phyloP scores from a whole-genome alignment of 2,113 vertebrate species.

The Melanotaenia duboulayi region DNA sequence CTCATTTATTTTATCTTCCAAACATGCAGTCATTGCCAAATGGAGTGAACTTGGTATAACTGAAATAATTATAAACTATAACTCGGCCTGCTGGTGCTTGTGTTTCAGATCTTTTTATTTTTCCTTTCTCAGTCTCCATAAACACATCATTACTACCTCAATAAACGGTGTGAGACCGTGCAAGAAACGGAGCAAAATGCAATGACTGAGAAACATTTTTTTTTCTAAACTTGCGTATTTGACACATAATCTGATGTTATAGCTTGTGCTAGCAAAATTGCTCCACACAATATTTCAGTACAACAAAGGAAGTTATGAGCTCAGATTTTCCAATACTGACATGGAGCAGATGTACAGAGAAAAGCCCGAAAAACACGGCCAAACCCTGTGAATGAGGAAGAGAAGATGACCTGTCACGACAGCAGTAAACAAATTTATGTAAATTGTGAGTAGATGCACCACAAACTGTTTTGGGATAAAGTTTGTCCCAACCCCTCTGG shows the following conservation, averaged over 20 bases:
- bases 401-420: constrained; percentile 32
- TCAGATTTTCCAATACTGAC: constrained; percentile 29
- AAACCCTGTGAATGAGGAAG: constrained; percentile 25
- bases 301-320: constrained; percentile 36
- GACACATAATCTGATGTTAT: constrained; percentile 23
- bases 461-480: neutral
- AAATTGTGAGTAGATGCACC: neutral
- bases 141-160: constrained; percentile 51
- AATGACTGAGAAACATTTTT: neutral
- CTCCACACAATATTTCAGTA: constrained; percentile 7
- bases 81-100: constrained; percentile 9
- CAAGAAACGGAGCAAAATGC: neutral
- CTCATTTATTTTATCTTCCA: constrained; percentile 12
- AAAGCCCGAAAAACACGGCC: constrained; percentile 19
- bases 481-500: too few relatives aligned
- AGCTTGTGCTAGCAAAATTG: neutral
- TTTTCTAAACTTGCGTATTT: constrained; percentile 17
- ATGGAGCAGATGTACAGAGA: constrained; percentile 57
- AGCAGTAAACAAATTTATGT: constrained; percentile 25
- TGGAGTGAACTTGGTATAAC: constrained; percentile 8
- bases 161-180: neutral
- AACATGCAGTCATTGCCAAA: constrained; percentile 17
- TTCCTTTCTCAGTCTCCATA: constrained; percentile 20
- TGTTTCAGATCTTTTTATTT: constrained; percentile 17
- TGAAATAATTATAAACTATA: constrained; percentile 25